Evolutionary conservation across 1,140 invertebrate genomes (phyloP).

Genomic region (Megalopta genalis): DNA sequence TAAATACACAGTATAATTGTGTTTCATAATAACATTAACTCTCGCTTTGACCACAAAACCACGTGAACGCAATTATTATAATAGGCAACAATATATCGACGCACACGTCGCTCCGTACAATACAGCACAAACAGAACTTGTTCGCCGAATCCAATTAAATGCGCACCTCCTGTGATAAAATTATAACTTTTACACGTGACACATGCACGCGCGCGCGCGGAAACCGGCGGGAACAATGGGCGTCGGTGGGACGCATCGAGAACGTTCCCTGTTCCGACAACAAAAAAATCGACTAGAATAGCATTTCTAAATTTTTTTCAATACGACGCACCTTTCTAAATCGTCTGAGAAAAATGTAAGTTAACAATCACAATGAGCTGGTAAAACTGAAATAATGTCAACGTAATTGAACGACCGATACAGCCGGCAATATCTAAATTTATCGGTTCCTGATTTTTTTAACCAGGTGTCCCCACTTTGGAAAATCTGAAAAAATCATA

Average conservation of each 20-base stretch:
- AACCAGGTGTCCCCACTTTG: too few species aligned
- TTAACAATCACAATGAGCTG: too few species aligned
- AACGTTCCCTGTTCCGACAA: background rate
- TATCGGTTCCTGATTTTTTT: too few species aligned
- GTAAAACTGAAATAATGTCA: too few species aligned
- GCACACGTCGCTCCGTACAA: background rate
- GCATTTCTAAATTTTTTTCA: too few species aligned
- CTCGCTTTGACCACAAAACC: background rate
- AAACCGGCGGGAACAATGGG: background rate
- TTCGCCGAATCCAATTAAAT: background rate
- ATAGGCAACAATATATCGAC: background rate
- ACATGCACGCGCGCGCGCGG: background rate
- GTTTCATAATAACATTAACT: slow-evolving; percentile 4
- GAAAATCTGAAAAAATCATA: too few species aligned
- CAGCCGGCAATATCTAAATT: too few species aligned
- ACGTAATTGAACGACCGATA: too few species aligned
- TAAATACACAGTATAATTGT: background rate
- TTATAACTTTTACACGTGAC: background rate
- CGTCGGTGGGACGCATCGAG: background rate
- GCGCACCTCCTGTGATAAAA: background rate
- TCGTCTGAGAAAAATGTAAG: too few species aligned
- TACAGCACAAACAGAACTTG: background rate
- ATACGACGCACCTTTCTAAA: too few species aligned
- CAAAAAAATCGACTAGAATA: too few species aligned
- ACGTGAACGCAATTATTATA: background rate